Percentiles rank a stretch among this genome's conserved stretches.
Conservation (phyloP, 2,888 invertebrate genomes). For the Drosophila peninsularis region DNA sequence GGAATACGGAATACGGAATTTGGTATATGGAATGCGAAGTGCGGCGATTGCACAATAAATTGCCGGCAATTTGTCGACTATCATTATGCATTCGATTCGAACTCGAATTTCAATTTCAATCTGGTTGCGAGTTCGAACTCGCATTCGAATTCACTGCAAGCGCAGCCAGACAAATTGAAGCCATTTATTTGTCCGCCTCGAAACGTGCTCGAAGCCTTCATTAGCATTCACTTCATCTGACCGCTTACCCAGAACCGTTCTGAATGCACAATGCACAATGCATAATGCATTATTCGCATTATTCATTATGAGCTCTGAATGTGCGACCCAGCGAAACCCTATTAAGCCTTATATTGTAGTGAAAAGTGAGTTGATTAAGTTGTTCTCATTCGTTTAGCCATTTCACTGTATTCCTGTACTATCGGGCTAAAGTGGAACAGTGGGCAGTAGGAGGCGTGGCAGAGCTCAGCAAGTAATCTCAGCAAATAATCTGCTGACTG, state of each 20-base stretch:
- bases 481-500: too few relatives aligned
- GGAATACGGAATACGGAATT: conserved; percentile 19
- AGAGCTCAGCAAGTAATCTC: too few relatives aligned
- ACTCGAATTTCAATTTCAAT: conserved; percentile 11
- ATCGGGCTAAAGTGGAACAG: too few relatives aligned
- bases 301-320: conserved; percentile 1
- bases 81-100: conserved; percentile 34
- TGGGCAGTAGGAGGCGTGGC: too few relatives aligned
- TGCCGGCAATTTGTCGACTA: conserved; percentile 55
- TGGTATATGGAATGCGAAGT: conserved; percentile 19
- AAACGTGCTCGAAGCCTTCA: not conserved
- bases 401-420: not conserved
- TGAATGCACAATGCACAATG: conserved; percentile 9
- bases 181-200: conserved; percentile 24
- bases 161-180: conserved; percentile 39
- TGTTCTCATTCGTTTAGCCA: not conserved
- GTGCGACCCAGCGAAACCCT: not conserved
- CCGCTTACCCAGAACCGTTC: conserved; percentile 3
- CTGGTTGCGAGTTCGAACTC: conserved; percentile 13
- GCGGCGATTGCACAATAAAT: conserved; percentile 55
- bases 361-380: not conserved
- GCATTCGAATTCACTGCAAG: not conserved
- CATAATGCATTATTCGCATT: not conserved
- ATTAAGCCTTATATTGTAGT: not conserved
- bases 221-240: not conserved